Evolutionary conservation across 2,797 vertebrate genomes (phyloP).

Genomic region (Bryconaethiops microstoma): DNA sequence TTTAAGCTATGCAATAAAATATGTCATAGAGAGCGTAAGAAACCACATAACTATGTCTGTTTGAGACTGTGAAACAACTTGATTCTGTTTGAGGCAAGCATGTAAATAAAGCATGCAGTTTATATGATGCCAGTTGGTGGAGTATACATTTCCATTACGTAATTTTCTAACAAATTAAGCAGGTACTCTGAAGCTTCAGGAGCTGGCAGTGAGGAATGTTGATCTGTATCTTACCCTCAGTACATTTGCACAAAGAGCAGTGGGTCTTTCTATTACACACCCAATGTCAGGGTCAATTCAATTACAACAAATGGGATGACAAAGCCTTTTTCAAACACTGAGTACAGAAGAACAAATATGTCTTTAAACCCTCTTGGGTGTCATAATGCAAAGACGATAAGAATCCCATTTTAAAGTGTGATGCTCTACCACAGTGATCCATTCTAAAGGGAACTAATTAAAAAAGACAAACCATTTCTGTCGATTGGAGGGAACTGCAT

Average conservation of each 20-base stretch:
- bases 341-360: background rate
- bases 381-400: background rate
- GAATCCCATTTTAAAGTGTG: slow-evolving; percentile 22
- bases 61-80: too few relatives aligned
- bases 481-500: slow-evolving; percentile 87
- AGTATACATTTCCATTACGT: too few relatives aligned
- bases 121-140: too few relatives aligned
- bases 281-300: background rate
- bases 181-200: too few relatives aligned
- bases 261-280: background rate
- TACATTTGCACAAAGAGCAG: background rate
- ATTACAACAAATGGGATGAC: background rate
- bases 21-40: too few relatives aligned
- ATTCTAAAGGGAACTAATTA: slow-evolving; percentile 3
- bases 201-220: too few relatives aligned
- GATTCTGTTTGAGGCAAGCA: too few relatives aligned
- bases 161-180: too few relatives aligned
- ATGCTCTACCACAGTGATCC: background rate
- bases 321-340: background rate
- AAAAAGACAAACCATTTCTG: slow-evolving; percentile 80
- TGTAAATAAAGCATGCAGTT: too few relatives aligned
- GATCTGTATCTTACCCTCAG: too few relatives aligned
- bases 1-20: too few relatives aligned
- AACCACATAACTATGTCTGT: too few relatives aligned
- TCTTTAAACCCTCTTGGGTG: background rate